Base-by-base conservation (phyloP, 2,113 vertebrate species). In the Orthochromis malagaraziensis region DNA sequence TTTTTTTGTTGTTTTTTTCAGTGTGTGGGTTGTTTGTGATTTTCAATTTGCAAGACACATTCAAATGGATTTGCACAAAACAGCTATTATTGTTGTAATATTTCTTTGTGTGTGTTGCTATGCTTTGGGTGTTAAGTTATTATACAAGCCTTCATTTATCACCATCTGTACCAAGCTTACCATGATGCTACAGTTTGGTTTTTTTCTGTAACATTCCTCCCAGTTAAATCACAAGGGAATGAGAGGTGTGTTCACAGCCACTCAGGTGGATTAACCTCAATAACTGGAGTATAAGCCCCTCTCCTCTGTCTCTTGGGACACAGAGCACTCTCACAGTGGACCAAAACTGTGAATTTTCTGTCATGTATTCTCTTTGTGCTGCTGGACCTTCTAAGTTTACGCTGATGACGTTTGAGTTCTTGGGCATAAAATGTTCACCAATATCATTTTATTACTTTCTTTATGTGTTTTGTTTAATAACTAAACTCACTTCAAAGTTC, bases 181-280 rank as follows among this genome's bases (percentile, higher is more conserved):
- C 31, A 3, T 14, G 21, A 4, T 19, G 21, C 11, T 2, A 77
- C 5, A 58, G 68, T 29, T 63, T 10, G 2, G 11, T 87, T 31
- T 49, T 68, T 60, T 5, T 47, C 4, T n/a, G 2, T 70, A 10
- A 40, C 12, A 65, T 58, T 45, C 40, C 38, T 53, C 47, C 17
- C 65, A 26, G 58, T 73, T 55, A 70, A 63, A 38, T 65, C 53
- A 60, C 42, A 53, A 70, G 68, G 42, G 81, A 86, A 86, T 79
- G 10, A 21, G 75, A 91, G 75, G 87, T 89, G 85, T 90, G 82
- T 81, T 90, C 17, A 83, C 86, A 79, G 60, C 85, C 84, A 85
- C 11, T 73, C 70, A 89, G 75, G 86, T 88, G 90, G 84, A 88
- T 83, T 92, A 87, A 94, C 89, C 93, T 92, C 54, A 81, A 92